Conservation (phyloP, 2,113 vertebrate genomes). For the Theropithecus gelada region DNA sequence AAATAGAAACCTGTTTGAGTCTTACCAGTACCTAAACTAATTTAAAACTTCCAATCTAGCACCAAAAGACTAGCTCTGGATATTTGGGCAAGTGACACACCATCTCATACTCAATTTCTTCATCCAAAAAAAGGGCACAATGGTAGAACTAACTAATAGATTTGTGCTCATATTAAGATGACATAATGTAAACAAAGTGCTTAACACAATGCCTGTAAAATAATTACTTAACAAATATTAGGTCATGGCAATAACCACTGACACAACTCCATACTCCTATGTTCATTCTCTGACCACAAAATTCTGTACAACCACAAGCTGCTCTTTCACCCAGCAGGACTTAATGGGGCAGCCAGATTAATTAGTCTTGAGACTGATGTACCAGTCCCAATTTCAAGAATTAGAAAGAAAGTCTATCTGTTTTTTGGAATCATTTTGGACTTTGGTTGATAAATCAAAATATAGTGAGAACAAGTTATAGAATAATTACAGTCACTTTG, state of each 20-base stretch:
- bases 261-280: too few species aligned
- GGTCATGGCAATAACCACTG: neutral
- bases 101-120: neutral
- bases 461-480: neutral
- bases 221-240: neutral
- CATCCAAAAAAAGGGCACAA: neutral
- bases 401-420: neutral
- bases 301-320: fast-evolving
- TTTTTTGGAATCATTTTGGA: neutral
- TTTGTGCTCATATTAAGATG: neutral
- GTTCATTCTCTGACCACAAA: neutral
- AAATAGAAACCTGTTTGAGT: neutral
- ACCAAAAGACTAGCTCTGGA: neutral
- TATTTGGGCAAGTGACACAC: neutral
- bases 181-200: neutral
- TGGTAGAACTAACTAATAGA: neutral
- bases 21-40: neutral
- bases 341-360: neutral
- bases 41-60: neutral
- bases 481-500: neutral
- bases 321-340: neutral
- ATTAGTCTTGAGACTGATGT: neutral
- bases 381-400: neutral
- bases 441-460: neutral
- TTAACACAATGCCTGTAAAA: neutral